Percentiles rank a stretch among this genome's conserved stretches.
Conservation (phyloP, 2,113 vertebrate genomes). For the Hypocryptadius cinnamomeus region DNA sequence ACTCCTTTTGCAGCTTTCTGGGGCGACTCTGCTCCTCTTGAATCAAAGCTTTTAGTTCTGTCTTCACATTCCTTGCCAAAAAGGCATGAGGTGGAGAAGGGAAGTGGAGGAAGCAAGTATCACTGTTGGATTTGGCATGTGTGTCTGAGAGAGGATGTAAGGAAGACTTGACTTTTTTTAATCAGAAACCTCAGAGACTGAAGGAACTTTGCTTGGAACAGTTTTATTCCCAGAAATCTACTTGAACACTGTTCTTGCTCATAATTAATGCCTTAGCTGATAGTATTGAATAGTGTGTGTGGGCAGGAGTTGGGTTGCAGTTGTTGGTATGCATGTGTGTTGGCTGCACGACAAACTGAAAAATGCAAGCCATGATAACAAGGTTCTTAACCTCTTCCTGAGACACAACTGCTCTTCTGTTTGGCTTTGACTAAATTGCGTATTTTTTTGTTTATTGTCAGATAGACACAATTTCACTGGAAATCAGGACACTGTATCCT, state of each 20-base stretch:
- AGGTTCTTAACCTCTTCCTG: conserved; percentile 11
- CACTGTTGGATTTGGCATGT: neutral
- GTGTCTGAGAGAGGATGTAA: neutral
- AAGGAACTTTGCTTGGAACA: neutral
- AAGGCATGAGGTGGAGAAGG: neutral
- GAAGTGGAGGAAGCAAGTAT: neutral
- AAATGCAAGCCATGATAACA: neutral
- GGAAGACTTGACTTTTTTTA: neutral
- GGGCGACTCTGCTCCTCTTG: neutral
- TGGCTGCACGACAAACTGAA: neutral
- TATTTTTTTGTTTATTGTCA: conserved; percentile 47
- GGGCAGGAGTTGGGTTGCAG: neutral
- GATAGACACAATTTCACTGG: conserved; percentile 86
- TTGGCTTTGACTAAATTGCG: neutral
- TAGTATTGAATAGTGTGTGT: neutral
- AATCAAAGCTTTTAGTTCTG: neutral
- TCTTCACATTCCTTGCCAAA: neutral
- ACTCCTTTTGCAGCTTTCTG: neutral
- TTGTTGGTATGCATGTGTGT: neutral
- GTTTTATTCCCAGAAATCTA: neutral
- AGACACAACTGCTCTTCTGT: neutral
- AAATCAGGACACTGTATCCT: conserved; percentile 85
- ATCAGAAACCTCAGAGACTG: neutral
- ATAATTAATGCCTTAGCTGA: neutral
- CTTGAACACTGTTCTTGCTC: neutral